Evolutionary conservation across 2,888 invertebrate genomes (phyloP), one percentile per base, ranked within the genome.

Genomic region (Branchipolynoe longqiensis): DNA sequence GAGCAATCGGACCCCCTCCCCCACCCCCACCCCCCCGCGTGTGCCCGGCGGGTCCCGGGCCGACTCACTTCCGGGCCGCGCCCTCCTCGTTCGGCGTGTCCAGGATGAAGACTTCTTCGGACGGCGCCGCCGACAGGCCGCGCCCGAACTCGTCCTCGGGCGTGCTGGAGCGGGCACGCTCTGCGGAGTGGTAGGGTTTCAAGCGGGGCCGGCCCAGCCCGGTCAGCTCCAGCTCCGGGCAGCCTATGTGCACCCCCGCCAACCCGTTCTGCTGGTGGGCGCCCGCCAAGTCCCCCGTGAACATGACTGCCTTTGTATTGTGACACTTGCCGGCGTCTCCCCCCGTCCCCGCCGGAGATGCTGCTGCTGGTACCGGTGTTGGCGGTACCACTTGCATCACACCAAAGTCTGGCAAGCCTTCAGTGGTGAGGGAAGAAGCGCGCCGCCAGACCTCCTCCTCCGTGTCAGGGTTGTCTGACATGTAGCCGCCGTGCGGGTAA

Each of bases 401-500:
- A 12, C 48, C 48, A 48, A 18, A 18, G 48, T 48, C 18, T 1
- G 12, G 6, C 25, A 28, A 4, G 25, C 62, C 62, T 28, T 62
- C 62, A n/a, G n/a, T n/a, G n/a, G n/a, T n/a, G n/a, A n/a, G n/a
- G n/a, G n/a, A n/a, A n/a, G n/a, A n/a, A n/a, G n/a, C n/a, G n/a
- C n/a, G n/a, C n/a, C n/a, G n/a, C 31, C 62, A 28, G 12, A 4
- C 62, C 12, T 69, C 69, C 25, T 28, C 28, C 69, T 33, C 36
- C 36, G 33, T 38, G 36, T 38, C 36, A 0, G 48, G 48, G 73
- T 64, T 54, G 31, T 84, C 28, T 14, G 41, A 62, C 69, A 64
- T 69, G 86, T 90, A 90, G 2, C 88, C 89, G 48, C 91, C 90
- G 82, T 91, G 91, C 0, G 91, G 91, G 87, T 92, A 92, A 4